Base-by-base conservation (phyloP, 1,140 invertebrate genomes). In the Neodiprion lecontei region DNA sequence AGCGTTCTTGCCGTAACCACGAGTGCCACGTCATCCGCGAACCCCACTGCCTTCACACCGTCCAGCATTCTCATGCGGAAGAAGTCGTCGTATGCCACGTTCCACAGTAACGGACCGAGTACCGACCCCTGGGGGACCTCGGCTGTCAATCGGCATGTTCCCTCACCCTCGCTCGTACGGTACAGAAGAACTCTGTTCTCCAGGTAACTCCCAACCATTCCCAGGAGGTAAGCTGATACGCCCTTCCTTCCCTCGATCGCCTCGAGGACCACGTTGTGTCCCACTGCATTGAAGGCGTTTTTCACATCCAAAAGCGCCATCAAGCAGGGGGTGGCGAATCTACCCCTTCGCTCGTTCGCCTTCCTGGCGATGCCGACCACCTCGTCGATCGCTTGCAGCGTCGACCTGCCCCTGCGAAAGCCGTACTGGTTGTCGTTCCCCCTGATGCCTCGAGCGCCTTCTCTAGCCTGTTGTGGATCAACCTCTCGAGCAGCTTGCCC, bases 71-170 rank as follows among this genome's bases (percentile, higher is more conserved):
- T 53, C 47, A 79, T 50, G 7, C 65, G 72, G 10, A 84, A 75
- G 0, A 84, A 40, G 17, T 17, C 17, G 17, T 17, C 17, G 17
- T 17, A 17, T 17, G 17, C 17, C 17, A 17, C 17, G 17, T 17
- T 67, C 76, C 80, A 87, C 17, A 87, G 74, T 2, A 77, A 77
- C 0, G 86, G 82, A 0, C 83, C 83, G 3, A 86, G 69, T 12
- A 85, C 76, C 21, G 81, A 85, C 7, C 83, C 84, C 73, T 87
- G 84, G 1, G 85, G 81, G 0, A 85, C 80, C 10, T 83, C 83
- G 17, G 69, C 73, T 10, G 75, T 74, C 12, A 76, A 17, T 21
- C 48, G 4, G 12, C 67, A 65, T 7, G 49, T 12, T 21, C 66
- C 17, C 12, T 61, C 21, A 3, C 74, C 76, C 8, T 72, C 61